Base-by-base conservation (phyloP, 2,888 invertebrate species). In the Cryptocephalus primarius region DNA sequence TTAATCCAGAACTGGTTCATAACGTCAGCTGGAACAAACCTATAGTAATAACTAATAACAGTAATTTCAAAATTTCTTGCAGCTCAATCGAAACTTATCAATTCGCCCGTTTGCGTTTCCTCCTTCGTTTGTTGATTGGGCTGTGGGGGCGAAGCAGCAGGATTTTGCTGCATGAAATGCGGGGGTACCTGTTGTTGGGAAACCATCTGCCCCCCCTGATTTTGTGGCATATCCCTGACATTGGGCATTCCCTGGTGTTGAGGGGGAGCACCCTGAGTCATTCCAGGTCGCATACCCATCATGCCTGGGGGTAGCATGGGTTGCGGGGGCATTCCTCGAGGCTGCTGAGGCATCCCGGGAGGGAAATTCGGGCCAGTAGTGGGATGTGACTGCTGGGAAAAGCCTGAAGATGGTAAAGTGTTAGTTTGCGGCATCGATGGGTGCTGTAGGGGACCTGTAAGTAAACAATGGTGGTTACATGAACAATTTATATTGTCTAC, bases 41-140 rank as follows among this genome's bases (percentile, higher is more conserved):
- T 22, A 2, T 22, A 6, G 6, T 22, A 22, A 22, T 22, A 22
- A n/a, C n/a, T n/a, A n/a, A 22, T 22, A 22, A 22, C 22, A 22
- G 22, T 22, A 22, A 22, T 22, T 22, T 22, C 22, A 22, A 22
- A 22, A 4, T 22, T 22, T 22, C 36, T 36, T 6, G 12, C 33
- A 39, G 14, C 63, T 78, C 75, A 88, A 73, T 88, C 88, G 58
- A 89, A 89, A 64, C 82, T 83, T 55, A 89, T 89, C 34, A 89
- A 73, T 69, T 88, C 88, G 11, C 84, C 88, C 2, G 86, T 86
- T 59, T 77, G 75, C 1, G 77, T 72, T 40, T 74, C 71, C 13
- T 64, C 65, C 32, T 68, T 64, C 63, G 67, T 59, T 22, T 41
- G 52, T 13, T 60, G 49, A 9, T 48, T 50, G 4, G 46, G 46